A percentile compares a stretch with the other conserved stretches of the same genome.
Conservation (phyloP, 2,888 invertebrate genomes). For the Andrena bicolor region DNA sequence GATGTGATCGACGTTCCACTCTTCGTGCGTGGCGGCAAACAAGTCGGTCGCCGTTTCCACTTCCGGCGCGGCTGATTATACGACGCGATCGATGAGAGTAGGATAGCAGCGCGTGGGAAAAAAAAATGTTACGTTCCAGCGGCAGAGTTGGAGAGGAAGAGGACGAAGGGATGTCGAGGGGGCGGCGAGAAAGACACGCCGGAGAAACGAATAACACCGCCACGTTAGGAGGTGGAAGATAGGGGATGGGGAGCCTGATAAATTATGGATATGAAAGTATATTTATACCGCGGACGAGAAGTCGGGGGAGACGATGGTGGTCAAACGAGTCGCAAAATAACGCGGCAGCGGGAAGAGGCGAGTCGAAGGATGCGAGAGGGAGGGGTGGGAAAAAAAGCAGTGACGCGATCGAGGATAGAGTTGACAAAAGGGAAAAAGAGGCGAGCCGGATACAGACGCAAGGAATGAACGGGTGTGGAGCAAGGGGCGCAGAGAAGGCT, state of each 20-base stretch:
- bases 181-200: not conserved
- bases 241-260: not conserved
- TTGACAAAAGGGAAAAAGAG: constrained; percentile 22
- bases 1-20: constrained; percentile 21
- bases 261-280: constrained; percentile 24
- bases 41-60: constrained; percentile 34
- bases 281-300: not conserved
- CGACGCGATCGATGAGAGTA: constrained; percentile 31
- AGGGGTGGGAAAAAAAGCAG: not conserved
- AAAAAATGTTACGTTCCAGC: not conserved
- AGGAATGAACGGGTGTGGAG: constrained; percentile 34
- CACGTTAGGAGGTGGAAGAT: not conserved
- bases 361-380: not conserved
- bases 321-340: not conserved
- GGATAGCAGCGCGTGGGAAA: not conserved
- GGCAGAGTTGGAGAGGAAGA: too few species aligned
- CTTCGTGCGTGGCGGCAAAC: constrained; percentile 17
- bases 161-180: not conserved
- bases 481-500: constrained; percentile 6
- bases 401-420: not conserved
- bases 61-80: constrained; percentile 49
- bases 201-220: constrained; percentile 12
- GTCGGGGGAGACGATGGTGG: not conserved
- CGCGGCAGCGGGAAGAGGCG: not conserved
- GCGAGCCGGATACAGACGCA: not conserved